Percentiles rank a stretch among this genome's conserved stretches.
phyloP scores from a whole-genome alignment of 2,113 vertebrate genomes.

The Microtus ochrogaster region DNA sequence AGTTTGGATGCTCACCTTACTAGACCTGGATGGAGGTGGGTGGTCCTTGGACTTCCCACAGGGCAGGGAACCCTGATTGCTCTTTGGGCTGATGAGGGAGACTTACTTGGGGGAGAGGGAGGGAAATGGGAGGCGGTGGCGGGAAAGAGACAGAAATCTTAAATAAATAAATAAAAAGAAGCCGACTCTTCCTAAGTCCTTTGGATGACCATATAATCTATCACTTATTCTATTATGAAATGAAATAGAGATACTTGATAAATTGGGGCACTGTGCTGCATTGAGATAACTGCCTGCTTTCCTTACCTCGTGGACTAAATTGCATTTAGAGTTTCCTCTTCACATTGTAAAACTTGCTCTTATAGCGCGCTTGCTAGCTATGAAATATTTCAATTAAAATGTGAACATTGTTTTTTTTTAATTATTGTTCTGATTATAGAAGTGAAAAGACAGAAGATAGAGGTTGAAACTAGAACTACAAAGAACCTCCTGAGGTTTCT shows the following conservation, averaged over 20 bases:
- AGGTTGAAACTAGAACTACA: neutral
- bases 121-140: too few relatives aligned
- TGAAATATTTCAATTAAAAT: slow-evolving; percentile 34
- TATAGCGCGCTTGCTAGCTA: neutral
- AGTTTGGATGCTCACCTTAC: too few relatives aligned
- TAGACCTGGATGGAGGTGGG: too few relatives aligned
- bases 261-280: neutral
- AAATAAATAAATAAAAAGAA: too few relatives aligned
- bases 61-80: too few relatives aligned
- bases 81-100: too few relatives aligned
- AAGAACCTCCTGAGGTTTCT: neutral
- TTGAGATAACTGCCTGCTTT: slow-evolving; percentile 6
- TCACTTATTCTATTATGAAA: slow-evolving; percentile 59
- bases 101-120: too few relatives aligned
- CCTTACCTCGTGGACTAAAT: neutral
- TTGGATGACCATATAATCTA: slow-evolving; percentile 57
- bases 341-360: neutral
- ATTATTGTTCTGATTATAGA: neutral
- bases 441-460: neutral
- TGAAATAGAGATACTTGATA: slow-evolving; percentile 47
- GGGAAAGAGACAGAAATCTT: too few relatives aligned
- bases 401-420: neutral
- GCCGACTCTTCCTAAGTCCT: slow-evolving; percentile 48
- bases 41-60: too few relatives aligned
- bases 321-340: slow-evolving; percentile 29